These are phyloP conservation scores for Thunnus thynnus DNA, from an alignment of 2,113 vertebrate species.

Conservation along the genomic window DNA sequence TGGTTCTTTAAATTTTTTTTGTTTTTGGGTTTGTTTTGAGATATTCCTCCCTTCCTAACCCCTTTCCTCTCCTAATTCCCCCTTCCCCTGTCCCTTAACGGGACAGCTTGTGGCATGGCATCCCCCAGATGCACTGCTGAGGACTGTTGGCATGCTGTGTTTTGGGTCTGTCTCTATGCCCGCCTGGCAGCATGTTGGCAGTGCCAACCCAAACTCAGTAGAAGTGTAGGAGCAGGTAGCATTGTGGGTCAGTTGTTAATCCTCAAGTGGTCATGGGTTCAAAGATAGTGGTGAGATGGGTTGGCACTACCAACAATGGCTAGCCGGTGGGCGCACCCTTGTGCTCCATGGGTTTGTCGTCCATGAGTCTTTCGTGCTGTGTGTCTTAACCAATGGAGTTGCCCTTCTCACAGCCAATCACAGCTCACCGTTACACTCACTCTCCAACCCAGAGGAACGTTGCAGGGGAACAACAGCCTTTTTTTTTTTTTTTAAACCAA, in stretches of 20 bases:
- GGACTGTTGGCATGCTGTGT: conserved; percentile 85
- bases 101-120: conserved; percentile 84
- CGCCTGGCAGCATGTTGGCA: conserved; percentile 74
- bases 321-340: conserved; percentile 69
- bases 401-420: conserved; percentile 83
- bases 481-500: conserved; percentile 1
- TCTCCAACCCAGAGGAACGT: conserved; percentile 73
- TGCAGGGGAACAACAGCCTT: conserved; percentile 62
- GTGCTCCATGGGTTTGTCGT: conserved; percentile 83
- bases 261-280: conserved; percentile 37
- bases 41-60: conserved; percentile 55
- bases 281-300: conserved; percentile 54
- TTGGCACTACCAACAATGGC: conserved; percentile 73
- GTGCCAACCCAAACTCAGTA: conserved; percentile 77
- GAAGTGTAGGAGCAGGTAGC: conserved; percentile 38
- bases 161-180: conserved; percentile 80
- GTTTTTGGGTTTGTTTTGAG: conserved; percentile 63
- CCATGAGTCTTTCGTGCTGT: conserved; percentile 82
- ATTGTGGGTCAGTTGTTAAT: conserved; percentile 52
- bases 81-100: conserved; percentile 37
- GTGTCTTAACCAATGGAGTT: conserved; percentile 83
- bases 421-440: conserved; percentile 76
- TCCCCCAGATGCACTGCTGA: conserved; percentile 84
- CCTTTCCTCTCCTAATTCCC: conserved; percentile 52
- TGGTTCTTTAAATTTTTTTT: conserved; percentile 66